Evolutionary conservation across 2,797 vertebrate species (phyloP).

Genomic region (Smutsia temminckii): DNA sequence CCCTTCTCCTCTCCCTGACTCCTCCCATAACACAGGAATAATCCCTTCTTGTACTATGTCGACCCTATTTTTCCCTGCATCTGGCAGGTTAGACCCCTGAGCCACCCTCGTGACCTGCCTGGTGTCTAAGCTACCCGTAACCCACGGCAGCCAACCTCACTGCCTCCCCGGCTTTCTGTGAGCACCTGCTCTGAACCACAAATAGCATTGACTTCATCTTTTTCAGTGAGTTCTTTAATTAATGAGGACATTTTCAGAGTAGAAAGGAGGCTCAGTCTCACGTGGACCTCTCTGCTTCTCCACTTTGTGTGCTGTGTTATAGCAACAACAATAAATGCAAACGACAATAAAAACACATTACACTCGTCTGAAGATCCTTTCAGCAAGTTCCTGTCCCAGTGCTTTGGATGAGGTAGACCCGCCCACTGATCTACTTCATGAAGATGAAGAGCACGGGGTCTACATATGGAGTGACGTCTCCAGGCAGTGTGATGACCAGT

Average conservation of each 20-base stretch:
- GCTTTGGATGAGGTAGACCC: not conserved
- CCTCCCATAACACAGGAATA: not conserved
- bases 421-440: not conserved
- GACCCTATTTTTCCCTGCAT: not conserved
- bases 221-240: not conserved
- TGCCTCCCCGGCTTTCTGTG: not conserved
- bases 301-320: not conserved
- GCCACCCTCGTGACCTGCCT: not conserved
- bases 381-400: not conserved
- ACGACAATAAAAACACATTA: too few species aligned
- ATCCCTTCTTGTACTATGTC: not conserved
- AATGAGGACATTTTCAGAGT: not conserved
- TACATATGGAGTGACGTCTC: not conserved
- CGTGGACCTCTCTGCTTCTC: not conserved
- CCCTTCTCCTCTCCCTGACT: not conserved
- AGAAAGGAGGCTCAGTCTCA: not conserved
- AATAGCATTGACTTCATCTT: not conserved
- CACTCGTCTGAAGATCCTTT: not conserved
- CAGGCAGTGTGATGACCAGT: accelerated
- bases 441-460: not conserved
- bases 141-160: not conserved
- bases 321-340: not conserved
- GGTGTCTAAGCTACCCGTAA: not conserved
- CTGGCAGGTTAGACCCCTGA: not conserved
- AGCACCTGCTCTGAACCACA: constrained; percentile 5